phyloP scores from a whole-genome alignment of 2,113 vertebrate genomes.

The Phyllostomus hastatus region DNA sequence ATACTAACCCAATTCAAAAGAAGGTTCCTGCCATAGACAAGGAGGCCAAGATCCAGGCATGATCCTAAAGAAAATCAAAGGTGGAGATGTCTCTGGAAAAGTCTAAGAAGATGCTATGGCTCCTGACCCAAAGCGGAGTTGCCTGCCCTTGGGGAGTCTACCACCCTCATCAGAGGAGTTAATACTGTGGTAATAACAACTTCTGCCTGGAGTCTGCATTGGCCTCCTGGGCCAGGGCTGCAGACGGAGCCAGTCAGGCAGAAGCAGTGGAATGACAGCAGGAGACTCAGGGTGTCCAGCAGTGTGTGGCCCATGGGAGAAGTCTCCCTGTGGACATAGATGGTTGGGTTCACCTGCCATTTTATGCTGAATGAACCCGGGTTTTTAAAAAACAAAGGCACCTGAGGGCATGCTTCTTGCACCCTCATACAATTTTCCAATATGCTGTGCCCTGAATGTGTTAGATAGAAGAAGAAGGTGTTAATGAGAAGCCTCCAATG shows the following conservation, averaged over 20 bases:
- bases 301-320: not conserved
- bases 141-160: not conserved
- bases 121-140: not conserved
- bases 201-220: not conserved
- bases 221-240: not conserved
- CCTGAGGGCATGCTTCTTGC: not conserved
- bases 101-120: not conserved
- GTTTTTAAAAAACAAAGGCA: not conserved
- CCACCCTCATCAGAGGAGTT: not conserved
- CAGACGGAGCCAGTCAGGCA: not conserved
- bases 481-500: not conserved
- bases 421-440: not conserved
- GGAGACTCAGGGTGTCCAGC: too few species aligned
- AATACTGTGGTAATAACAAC: fast-evolving
- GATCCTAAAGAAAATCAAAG: not conserved
- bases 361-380: not conserved
- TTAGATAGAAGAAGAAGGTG: not conserved
- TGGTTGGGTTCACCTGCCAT: not conserved
- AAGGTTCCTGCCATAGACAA: not conserved
- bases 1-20: not conserved
- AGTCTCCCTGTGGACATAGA: not conserved
- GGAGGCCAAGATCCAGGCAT: not conserved
- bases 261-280: not conserved
- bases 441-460: not conserved
- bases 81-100: not conserved